Percentiles rank a stretch among this genome's conserved stretches.
These are phyloP conservation scores for Ditula angustiorana DNA, from an alignment of 2,888 invertebrate species.

Conservation along the genomic window DNA sequence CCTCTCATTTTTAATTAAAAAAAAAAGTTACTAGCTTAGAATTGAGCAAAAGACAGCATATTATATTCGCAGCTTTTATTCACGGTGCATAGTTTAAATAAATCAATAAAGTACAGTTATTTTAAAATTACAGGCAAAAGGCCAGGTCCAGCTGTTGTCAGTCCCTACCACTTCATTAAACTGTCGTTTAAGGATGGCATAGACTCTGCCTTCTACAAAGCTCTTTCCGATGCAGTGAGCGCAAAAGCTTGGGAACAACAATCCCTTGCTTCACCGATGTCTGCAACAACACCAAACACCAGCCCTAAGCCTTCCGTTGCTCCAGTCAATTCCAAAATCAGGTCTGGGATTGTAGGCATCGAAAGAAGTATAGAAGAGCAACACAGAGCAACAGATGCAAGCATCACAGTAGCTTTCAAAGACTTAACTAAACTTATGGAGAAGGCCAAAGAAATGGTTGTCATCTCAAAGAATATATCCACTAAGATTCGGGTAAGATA, in stretches of 20 bases:
- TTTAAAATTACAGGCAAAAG: conserved; percentile 81
- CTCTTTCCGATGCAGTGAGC: conserved; percentile 87
- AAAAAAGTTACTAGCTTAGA: no score
- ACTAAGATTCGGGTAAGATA: conserved; percentile 91
- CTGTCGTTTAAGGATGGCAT: conserved; percentile 95
- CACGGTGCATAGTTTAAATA: no score
- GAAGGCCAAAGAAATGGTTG: conserved; percentile 99
- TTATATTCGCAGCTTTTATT: no score
- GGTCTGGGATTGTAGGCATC: conserved; percentile 97
- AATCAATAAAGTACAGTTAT: no score
- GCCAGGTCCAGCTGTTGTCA: conserved; percentile 91
- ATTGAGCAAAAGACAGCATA: no score
- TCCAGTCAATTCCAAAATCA: conserved; percentile 87
- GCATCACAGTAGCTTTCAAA: conserved; percentile 97
- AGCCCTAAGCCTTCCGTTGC: conserved; percentile 57
- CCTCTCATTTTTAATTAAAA: no score
- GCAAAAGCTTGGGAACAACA: conserved; percentile 88
- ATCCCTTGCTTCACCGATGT: conserved; percentile 55
- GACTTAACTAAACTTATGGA: conserved; percentile 97
- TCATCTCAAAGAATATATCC: conserved; percentile 95
- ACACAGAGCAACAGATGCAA: conserved; percentile 95
- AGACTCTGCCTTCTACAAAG: conserved; percentile 86
- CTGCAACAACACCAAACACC: conserved; percentile 52
- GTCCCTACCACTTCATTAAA: conserved; percentile 90
- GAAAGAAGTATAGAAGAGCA: conserved; percentile 96